Percentiles rank a stretch among this genome's conserved stretches.
These are phyloP conservation scores for Ploceus nigricollis DNA, from an alignment of 2,113 vertebrate genomes.

Conservation along the genomic window DNA sequence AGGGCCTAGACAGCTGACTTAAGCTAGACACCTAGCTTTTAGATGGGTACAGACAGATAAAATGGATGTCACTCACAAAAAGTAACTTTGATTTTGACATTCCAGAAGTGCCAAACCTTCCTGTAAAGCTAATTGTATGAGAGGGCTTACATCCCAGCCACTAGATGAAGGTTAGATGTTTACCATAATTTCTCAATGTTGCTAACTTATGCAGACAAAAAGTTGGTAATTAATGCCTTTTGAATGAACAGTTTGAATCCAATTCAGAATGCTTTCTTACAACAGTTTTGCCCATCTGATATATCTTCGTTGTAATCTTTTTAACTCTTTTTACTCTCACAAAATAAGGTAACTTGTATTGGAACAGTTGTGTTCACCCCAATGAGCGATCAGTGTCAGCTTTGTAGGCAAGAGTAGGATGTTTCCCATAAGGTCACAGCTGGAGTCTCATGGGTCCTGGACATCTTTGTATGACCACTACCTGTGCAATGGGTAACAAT, in stretches of 20 bases:
- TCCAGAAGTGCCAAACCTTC: neutral
- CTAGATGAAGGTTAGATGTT: neutral
- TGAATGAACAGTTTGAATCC: neutral
- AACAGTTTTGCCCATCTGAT: neutral
- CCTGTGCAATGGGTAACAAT: neutral
- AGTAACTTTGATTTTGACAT: neutral
- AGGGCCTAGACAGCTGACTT: neutral
- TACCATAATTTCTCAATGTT: neutral
- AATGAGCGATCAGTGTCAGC: neutral
- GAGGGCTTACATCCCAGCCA: neutral
- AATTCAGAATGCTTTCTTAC: neutral
- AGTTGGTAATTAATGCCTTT: neutral
- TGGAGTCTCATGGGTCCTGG: neutral
- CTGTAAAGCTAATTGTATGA: neutral
- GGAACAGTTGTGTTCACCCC: neutral
- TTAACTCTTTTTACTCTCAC: neutral
- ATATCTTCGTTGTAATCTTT: neutral
- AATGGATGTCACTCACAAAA: neutral
- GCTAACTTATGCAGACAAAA: neutral
- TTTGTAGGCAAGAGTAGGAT: neutral
- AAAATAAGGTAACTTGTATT: neutral
- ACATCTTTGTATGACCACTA: neutral
- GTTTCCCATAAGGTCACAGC: neutral
- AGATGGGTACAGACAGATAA: neutral
- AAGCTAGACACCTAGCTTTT: neutral